phyloP scores from a whole-genome alignment of 2,888 invertebrate genomes.

The Cistogaster globosa region DNA sequence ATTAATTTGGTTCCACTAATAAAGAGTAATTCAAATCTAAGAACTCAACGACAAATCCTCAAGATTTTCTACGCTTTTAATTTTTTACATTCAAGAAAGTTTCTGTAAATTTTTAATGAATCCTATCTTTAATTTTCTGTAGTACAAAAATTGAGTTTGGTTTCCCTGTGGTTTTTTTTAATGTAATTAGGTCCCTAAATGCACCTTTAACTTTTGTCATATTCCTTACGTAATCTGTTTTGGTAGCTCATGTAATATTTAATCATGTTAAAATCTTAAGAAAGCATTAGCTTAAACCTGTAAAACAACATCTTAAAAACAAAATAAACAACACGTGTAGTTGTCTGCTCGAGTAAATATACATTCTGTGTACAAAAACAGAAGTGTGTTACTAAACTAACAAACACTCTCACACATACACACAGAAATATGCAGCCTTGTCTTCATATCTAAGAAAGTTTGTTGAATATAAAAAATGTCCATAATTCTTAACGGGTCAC shows the following conservation, averaged over 20 bases:
- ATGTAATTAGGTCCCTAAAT: not conserved
- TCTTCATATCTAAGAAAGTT: not conserved
- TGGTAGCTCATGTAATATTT: slow-evolving; percentile 56
- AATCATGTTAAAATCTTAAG: slow-evolving; percentile 60
- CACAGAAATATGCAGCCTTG: no score
- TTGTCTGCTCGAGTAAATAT: not conserved
- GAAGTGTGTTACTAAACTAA: slow-evolving; percentile 24
- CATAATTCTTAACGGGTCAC: slow-evolving; percentile 62
- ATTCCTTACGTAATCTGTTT: not conserved
- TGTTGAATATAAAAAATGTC: slow-evolving; percentile 41
- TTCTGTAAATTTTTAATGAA: no score
- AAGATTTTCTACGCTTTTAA: no score
- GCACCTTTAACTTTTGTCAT: not conserved
- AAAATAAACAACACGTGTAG: slow-evolving; percentile 19
- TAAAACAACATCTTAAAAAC: slow-evolving; percentile 1
- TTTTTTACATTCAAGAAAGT: no score
- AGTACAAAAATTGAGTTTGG: no score
- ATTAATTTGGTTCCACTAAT: no score
- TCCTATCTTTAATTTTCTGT: no score
- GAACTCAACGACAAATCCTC: no score
- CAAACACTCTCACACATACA: not conserved
- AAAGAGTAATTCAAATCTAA: no score
- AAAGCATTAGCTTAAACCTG: slow-evolving; percentile 28
- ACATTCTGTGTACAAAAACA: not conserved
- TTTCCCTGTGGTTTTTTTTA: no score